Conservation (phyloP, 2,888 invertebrate genomes). For the Microplitis deprimator region DNA sequence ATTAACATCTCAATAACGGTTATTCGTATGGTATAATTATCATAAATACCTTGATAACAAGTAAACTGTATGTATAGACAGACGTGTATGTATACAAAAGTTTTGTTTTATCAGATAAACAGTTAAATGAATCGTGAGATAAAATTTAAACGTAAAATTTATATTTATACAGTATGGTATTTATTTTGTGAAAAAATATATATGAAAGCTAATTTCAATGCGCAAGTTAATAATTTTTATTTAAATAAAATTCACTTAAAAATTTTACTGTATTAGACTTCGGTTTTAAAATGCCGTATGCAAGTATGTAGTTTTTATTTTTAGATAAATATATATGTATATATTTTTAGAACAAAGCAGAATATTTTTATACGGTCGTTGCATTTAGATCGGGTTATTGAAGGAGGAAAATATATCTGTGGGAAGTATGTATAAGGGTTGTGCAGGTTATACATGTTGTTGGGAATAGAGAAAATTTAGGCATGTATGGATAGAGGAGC, state of each 20-base stretch:
- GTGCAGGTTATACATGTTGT: neutral
- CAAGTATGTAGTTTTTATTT: too few relatives aligned
- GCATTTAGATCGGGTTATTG: neutral
- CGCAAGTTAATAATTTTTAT: too few relatives aligned
- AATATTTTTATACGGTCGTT: neutral
- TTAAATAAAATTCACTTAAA: too few relatives aligned
- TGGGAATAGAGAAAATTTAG: neutral
- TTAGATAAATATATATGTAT: too few relatives aligned
- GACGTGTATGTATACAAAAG: neutral
- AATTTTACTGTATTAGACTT: too few relatives aligned
- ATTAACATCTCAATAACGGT: constrained; percentile 3
- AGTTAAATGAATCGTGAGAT: constrained; percentile 12
- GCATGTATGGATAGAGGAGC: neutral
- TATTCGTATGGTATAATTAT: constrained; percentile 4
- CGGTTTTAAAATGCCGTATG: too few relatives aligned
- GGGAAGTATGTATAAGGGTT: neutral
- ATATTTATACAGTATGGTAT: neutral
- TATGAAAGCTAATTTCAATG: too few relatives aligned
- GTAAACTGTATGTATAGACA: neutral
- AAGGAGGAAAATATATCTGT: neutral
- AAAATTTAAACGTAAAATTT: constrained; percentile 11
- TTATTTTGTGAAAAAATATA: neutral
- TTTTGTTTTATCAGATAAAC: constrained; percentile 3
- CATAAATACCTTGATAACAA: constrained; percentile 3
- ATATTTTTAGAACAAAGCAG: neutral